Evolutionary conservation across 2,113 vertebrate genomes (phyloP), one percentile per base, ranked within the genome.

Genomic region (Epinephelus cyanopodus): DNA sequence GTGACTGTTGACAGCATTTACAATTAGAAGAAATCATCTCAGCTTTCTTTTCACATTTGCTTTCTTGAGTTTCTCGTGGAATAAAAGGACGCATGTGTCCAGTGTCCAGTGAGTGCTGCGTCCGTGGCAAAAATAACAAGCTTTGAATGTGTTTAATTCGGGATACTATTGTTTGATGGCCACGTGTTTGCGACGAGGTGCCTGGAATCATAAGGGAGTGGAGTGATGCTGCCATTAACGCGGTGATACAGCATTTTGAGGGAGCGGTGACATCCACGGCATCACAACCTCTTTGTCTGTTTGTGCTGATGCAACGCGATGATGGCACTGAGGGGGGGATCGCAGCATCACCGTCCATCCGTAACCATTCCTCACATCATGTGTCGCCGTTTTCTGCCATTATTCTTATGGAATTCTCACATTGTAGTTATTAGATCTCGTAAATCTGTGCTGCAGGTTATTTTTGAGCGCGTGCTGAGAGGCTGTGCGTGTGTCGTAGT

Each of bases 231-330:
- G 86, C 68, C 88, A 77, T 88, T 72, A 54, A 88, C 69, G 84
- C 78, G 77, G 93, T 95, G 94, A 96, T 92, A 57, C 94, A 95
- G 93, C 95, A 93, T 52, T 94, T 89, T 91, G 79, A 82, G 69
- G 63, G 39, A 78, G 78, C 73, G 9, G 76, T 86, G 90, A 85
- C 89, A 77, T 73, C 74, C 79, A 10, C 58, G 54, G 73, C 72
- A 70, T 74, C 66, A 42, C 89, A 79, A 75, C 81, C 82, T 84
- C 93, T 94, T 95, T 95, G 92, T 94, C 91, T 94, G 65, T 67
- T 84, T 64, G 68, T 87, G 92, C 81, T 92, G 88, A 84, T 90
- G 92, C 88, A 90, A 86, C 77, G 68, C 79, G 80, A 58, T 66
- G 82, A 77, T 71, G 83, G 76, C 60, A 75, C 42, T 12, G 67